phyloP scores from a whole-genome alignment of 2,113 vertebrate genomes.

The Pluvialis apricaria region DNA sequence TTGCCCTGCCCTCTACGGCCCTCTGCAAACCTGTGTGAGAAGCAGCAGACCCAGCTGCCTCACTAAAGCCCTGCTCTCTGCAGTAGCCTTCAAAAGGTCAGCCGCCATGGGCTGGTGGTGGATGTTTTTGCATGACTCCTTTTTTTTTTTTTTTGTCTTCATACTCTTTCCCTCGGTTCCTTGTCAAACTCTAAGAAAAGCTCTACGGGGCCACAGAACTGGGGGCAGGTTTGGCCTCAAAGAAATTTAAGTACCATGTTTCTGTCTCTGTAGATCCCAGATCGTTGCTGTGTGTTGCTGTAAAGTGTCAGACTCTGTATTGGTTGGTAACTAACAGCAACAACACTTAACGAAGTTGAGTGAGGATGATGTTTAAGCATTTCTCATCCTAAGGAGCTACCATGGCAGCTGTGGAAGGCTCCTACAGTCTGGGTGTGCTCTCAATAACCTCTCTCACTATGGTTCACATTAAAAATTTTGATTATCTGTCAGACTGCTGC shows the following conservation, averaged over 20 bases:
- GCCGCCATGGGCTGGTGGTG: accelerated
- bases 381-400: conserved; percentile 46
- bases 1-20: neutral
- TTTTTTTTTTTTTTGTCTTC: neutral
- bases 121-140: neutral
- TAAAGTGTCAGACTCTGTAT: neutral
- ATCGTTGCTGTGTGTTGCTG: neutral
- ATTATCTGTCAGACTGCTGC: conserved; percentile 63
- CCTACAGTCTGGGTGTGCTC: conserved; percentile 26
- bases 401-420: conserved; percentile 35
- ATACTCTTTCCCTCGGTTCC: neutral
- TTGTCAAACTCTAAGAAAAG: neutral
- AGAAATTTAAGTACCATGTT: neutral
- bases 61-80: neutral
- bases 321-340: conserved; percentile 12
- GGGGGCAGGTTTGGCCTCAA: neutral
- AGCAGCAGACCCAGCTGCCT: neutral
- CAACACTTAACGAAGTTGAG: conserved; percentile 33
- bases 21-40: neutral
- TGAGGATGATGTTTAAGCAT: conserved; percentile 55
- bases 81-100: neutral
- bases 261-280: neutral
- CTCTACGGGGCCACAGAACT: neutral
- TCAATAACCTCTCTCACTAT: conserved; percentile 56
- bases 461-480: conserved; percentile 66